Conservation (phyloP, 2,113 vertebrate species). For the Protobothrops mucrosquamatus region DNA sequence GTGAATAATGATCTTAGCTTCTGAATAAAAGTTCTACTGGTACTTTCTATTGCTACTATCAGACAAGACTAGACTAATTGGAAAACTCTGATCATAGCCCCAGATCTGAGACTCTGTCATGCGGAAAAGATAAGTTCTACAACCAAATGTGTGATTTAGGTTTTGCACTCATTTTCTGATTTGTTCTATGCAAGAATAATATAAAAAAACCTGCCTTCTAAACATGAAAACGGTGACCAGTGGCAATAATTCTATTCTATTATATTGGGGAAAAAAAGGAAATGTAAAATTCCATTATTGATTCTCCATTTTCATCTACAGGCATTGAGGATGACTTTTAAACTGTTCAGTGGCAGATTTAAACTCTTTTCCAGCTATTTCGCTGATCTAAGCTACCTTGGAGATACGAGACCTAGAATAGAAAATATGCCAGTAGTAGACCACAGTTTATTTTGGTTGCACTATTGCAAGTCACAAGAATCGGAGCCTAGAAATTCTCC, state of each 20-base stretch:
- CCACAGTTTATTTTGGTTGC: not conserved
- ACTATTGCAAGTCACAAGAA: not conserved
- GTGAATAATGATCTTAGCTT: not conserved
- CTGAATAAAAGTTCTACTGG: not conserved
- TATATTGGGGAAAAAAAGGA: not conserved
- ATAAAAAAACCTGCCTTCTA: not conserved
- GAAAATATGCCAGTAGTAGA: not conserved
- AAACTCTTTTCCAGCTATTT: not conserved
- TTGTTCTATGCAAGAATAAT: not conserved
- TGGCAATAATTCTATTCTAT: not conserved
- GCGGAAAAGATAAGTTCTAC: not conserved
- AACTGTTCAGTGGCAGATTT: not conserved
- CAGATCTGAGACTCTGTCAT: not conserved
- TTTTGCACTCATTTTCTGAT: not conserved
- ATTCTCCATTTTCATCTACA: not conserved
- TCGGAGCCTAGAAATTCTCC: not conserved
- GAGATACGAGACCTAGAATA: not conserved
- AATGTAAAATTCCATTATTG: not conserved
- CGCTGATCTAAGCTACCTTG: not conserved
- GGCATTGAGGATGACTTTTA: not conserved
- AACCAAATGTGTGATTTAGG: not conserved
- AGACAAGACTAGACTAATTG: not conserved
- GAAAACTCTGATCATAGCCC: not conserved
- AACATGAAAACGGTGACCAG: not conserved
- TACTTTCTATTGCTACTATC: not conserved